Percentiles rank a stretch among this genome's conserved stretches.
Conservation (phyloP, 2,113 vertebrate species). For the Phyllostomus discolor region DNA sequence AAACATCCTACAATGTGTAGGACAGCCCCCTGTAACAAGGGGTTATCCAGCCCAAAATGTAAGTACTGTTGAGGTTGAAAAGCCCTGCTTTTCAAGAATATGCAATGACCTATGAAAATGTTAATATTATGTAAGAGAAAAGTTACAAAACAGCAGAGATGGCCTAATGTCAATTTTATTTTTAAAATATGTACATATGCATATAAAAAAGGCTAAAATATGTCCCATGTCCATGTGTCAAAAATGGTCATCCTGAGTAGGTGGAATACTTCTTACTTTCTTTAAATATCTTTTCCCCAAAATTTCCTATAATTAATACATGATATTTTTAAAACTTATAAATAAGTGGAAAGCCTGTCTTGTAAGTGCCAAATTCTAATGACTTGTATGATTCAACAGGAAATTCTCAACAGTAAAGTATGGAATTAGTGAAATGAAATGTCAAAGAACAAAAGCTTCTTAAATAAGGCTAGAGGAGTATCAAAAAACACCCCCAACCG, state of each 20-base stretch:
- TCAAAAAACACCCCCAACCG: neutral
- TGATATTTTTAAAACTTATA: neutral
- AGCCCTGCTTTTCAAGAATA: neutral
- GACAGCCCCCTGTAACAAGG: neutral
- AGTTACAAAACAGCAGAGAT: neutral
- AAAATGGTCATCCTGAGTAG: neutral
- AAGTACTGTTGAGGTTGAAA: neutral
- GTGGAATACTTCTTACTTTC: neutral
- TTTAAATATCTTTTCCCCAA: neutral
- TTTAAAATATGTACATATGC: neutral
- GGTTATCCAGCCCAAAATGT: neutral
- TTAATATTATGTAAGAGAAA: slow-evolving; percentile 5
- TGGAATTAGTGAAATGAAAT: slow-evolving; percentile 17
- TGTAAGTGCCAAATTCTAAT: neutral
- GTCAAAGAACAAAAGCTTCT: slow-evolving; percentile 26
- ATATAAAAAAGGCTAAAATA: neutral
- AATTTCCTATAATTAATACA: slow-evolving; percentile 13
- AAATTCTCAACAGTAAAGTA: slow-evolving; percentile 21
- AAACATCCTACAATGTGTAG: neutral
- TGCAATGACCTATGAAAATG: neutral
- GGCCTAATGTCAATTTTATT: neutral
- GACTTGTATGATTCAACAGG: slow-evolving; percentile 24
- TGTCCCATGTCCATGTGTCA: neutral
- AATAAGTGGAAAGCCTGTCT: neutral
- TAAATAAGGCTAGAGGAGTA: neutral